phyloP scores from a whole-genome alignment of 1,140 invertebrate genomes.

The Physella acuta region DNA sequence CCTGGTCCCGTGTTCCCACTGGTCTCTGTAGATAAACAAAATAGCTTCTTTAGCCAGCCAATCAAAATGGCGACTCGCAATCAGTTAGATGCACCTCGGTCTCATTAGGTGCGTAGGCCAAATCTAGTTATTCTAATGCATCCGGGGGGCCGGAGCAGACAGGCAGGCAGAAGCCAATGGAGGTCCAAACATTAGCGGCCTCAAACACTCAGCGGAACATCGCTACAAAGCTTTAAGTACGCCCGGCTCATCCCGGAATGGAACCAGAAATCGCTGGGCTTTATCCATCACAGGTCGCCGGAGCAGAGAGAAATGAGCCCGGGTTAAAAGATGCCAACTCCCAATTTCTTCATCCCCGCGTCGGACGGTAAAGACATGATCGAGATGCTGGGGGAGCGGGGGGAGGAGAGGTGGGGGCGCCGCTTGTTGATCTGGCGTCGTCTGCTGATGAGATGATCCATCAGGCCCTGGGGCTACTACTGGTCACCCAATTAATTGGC shows the following conservation, averaged over 20 bases:
- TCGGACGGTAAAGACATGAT: constrained; percentile 4
- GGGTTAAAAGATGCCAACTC: constrained; percentile 18
- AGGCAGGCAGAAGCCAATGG: too few species aligned
- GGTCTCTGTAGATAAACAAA: too few species aligned
- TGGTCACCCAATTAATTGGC: constrained; percentile 19
- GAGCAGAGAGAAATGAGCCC: constrained; percentile 11
- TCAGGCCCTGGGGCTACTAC: background rate
- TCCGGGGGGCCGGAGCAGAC: too few species aligned
- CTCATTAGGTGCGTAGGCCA: too few species aligned
- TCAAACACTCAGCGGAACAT: too few species aligned
- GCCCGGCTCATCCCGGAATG: constrained; percentile 9
- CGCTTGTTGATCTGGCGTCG: constrained; percentile 11
- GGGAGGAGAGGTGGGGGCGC: background rate
- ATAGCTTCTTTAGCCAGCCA: too few species aligned
- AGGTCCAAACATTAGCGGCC: too few species aligned
- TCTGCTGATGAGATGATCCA: constrained; percentile 12
- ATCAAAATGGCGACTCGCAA: too few species aligned
- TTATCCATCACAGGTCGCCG: constrained; percentile 12
- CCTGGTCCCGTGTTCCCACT: too few species aligned
- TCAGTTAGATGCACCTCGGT: too few species aligned
- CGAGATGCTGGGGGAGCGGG: background rate
- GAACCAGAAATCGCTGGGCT: background rate
- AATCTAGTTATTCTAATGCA: too few species aligned
- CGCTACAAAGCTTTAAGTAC: too few species aligned
- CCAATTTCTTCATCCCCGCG: constrained; percentile 10